Evolutionary conservation across 2,113 vertebrate genomes (phyloP).

Genomic region (Siphamia tubifer): DNA sequence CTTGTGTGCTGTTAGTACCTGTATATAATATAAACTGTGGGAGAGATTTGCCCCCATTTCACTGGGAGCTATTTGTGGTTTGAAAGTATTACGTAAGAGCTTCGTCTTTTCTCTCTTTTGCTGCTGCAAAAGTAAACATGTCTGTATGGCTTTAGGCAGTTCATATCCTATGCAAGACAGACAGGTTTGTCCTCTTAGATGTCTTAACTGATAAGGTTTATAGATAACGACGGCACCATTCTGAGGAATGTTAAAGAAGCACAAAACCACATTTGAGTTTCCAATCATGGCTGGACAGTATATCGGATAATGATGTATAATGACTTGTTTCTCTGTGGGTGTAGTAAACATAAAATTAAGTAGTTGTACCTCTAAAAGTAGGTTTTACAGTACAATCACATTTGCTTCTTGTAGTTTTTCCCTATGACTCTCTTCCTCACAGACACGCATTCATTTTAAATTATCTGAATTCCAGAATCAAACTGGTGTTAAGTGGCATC

Average conservation of each 20-base stretch:
- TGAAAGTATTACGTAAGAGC: conserved; percentile 58
- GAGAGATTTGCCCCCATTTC: conserved; percentile 7
- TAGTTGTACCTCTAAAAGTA: too few species aligned
- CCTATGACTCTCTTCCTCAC: too few species aligned
- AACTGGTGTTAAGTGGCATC: too few species aligned
- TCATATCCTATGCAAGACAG: not conserved
- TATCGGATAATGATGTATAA: too few species aligned
- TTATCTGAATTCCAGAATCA: too few species aligned
- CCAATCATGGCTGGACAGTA: too few species aligned
- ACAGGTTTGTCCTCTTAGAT: conserved; percentile 48
- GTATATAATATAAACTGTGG: not conserved
- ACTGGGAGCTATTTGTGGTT: conserved; percentile 53
- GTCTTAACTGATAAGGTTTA: not conserved
- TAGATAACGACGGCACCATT: conserved; percentile 13
- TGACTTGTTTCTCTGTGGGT: too few species aligned
- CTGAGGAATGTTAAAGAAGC: conserved; percentile 28
- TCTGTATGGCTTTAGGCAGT: not conserved
- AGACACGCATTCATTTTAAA: too few species aligned
- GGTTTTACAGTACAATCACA: too few species aligned
- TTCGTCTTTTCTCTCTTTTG: conserved; percentile 17
- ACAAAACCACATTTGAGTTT: conserved; percentile 5
- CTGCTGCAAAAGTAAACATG: conserved; percentile 4
- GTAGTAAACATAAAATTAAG: too few species aligned
- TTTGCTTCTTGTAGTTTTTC: too few species aligned
- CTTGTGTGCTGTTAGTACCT: not conserved